Base-by-base conservation (phyloP, 2,888 invertebrate species). In the Elgonia sp. region DNA sequence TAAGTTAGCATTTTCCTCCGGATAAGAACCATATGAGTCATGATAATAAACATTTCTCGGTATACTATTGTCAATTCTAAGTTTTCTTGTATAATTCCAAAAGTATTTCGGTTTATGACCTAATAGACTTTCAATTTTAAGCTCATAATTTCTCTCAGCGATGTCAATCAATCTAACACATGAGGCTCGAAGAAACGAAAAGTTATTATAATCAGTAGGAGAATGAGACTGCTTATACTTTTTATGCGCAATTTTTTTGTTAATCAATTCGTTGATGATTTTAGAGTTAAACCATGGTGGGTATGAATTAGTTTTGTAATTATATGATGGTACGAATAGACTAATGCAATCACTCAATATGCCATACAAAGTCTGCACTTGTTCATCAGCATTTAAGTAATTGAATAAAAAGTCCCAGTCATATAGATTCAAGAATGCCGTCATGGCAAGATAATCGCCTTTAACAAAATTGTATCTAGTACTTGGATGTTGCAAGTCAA, bases 231-330 rank as follows among this genome's bases (percentile, higher is more conserved):
- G 57, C 20, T 53, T 57, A 57, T 20, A 20, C 20, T 57, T 57
- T 57, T 57, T 57, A 20, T 57, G 57, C 12, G 57, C 57, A 57
- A 20, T 57, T 57, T 57, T 57, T 57, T 57, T 57, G n/a, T 18
- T 20, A 16, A 57, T 57, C 9, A 57, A 16, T 20, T 57, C 57
- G 20, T 57, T 9, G 9, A 57, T 57, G n/a, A 57, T 57, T 57
- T 57, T 57, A 6, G 57, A 57, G 57, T 57, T 20, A 8, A 57
- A 57, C n/a, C n/a, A n/a, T n/a, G n/a, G n/a, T n/a, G n/a, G n/a
- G n/a, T n/a, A n/a, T n/a, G n/a, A n/a, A n/a, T n/a, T 42, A 42
- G 42, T 42, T 42, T 42, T 42, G 10, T 42, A 42, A 42, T 9
- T 42, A 42, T 42, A 57, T 20, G 18, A 20, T 20, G 57, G 20